phyloP scores from a whole-genome alignment of 2,797 vertebrate genomes.

The Cossypha heuglini region DNA sequence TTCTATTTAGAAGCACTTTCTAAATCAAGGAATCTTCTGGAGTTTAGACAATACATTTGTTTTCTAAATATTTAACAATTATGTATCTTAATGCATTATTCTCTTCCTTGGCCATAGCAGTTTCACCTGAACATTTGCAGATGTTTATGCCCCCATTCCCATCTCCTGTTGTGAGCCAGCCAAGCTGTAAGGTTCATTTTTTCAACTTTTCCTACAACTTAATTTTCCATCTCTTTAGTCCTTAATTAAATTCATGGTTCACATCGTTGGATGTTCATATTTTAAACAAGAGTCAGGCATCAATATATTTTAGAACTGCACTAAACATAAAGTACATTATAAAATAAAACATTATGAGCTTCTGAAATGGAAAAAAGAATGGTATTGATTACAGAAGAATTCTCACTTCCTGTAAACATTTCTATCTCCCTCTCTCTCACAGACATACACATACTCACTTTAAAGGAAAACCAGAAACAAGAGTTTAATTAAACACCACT shows the following conservation, averaged over 20 bases:
- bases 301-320: constrained; percentile 2
- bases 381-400: constrained; percentile 50
- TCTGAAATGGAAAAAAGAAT: constrained; percentile 61
- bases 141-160: neutral
- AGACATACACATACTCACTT: neutral
- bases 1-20: neutral
- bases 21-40: neutral
- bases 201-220: neutral
- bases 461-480: constrained; percentile 44
- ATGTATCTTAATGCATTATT: neutral
- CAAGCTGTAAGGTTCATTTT: neutral
- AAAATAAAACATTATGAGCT: constrained; percentile 49
- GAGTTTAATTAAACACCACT: constrained; percentile 58
- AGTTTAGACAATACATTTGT: neutral
- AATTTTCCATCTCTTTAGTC: neutral
- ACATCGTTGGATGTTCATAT: neutral
- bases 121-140: constrained; percentile 15
- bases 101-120: neutral
- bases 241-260: constrained; percentile 22
- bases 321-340: constrained; percentile 21
- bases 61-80: neutral
- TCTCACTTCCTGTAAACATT: constrained; percentile 61
- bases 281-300: constrained; percentile 26
- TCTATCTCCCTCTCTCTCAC: neutral
- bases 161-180: neutral